phyloP scores from a whole-genome alignment of 2,888 invertebrate genomes.

The Lamellibrachia columna region DNA sequence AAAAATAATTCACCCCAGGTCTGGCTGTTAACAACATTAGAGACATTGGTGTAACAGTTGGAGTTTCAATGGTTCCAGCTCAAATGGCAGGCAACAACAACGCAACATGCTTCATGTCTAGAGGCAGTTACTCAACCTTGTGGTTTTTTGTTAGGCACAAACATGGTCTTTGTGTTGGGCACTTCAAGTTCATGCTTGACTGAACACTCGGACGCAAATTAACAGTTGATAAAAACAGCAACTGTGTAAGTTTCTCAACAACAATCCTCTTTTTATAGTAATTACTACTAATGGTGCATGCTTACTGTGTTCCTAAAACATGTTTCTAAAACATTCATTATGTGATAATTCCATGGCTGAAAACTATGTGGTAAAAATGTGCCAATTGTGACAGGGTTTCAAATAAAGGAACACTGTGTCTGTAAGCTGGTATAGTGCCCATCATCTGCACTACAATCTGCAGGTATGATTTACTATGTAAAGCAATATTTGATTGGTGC shows the following conservation, averaged over 20 bases:
- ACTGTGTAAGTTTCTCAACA: background rate
- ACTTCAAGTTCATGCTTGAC: background rate
- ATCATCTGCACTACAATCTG: too few species aligned
- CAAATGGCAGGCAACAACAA: background rate
- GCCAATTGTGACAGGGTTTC: too few species aligned
- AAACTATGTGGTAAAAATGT: background rate
- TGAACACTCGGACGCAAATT: background rate
- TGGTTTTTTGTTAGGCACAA: background rate
- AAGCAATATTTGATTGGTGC: too few species aligned
- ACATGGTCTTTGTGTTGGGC: too few species aligned
- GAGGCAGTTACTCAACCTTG: background rate
- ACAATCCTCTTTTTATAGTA: background rate
- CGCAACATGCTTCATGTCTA: background rate
- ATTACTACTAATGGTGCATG: background rate
- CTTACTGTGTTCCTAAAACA: background rate
- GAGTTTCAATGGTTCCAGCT: too few species aligned
- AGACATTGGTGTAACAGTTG: too few species aligned
- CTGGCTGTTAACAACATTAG: too few species aligned
- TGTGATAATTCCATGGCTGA: background rate
- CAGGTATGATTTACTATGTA: too few species aligned
- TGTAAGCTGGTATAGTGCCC: too few species aligned
- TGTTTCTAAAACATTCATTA: background rate
- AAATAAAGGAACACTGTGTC: too few species aligned
- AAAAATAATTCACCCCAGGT: too few species aligned
- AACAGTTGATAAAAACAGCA: background rate